These are phyloP conservation scores for Chroicocephalus ridibundus DNA, from an alignment of 2,113 vertebrate species.

Conservation along the genomic window DNA sequence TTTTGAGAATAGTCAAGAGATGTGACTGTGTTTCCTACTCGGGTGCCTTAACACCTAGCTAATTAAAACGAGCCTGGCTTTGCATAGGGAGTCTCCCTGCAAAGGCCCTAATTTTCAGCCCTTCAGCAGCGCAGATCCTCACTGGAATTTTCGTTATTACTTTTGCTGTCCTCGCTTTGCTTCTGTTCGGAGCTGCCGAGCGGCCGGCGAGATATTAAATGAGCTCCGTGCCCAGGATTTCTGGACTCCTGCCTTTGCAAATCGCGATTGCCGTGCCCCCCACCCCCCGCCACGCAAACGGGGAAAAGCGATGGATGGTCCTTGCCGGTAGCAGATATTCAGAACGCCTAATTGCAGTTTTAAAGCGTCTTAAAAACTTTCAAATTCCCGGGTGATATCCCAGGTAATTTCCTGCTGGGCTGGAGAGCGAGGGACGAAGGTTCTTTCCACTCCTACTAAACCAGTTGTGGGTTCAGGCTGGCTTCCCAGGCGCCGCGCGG, in stretches of 20 bases:
- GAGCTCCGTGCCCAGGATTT: background rate
- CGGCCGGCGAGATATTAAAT: background rate
- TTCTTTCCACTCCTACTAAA: background rate
- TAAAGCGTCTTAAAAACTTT: background rate
- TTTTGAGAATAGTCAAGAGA: background rate
- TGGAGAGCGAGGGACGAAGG: background rate
- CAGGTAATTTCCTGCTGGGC: background rate
- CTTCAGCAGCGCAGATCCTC: constrained; percentile 2
- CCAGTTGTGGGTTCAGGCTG: background rate
- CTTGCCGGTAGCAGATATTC: background rate
- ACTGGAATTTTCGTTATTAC: background rate
- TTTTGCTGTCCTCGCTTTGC: background rate
- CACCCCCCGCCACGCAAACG: too few species aligned
- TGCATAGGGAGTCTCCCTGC: background rate
- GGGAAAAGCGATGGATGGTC: background rate
- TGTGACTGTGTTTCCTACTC: background rate
- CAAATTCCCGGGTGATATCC: background rate
- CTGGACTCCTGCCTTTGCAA: background rate
- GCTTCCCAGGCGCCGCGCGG: background rate
- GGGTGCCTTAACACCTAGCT: background rate
- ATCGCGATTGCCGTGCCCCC: background rate
- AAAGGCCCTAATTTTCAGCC: background rate
- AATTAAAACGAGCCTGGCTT: constrained; percentile 8
- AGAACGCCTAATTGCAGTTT: background rate
- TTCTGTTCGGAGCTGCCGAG: background rate